Base-by-base conservation (phyloP, 1,140 invertebrate species). In the Holotrichia oblita region DNA sequence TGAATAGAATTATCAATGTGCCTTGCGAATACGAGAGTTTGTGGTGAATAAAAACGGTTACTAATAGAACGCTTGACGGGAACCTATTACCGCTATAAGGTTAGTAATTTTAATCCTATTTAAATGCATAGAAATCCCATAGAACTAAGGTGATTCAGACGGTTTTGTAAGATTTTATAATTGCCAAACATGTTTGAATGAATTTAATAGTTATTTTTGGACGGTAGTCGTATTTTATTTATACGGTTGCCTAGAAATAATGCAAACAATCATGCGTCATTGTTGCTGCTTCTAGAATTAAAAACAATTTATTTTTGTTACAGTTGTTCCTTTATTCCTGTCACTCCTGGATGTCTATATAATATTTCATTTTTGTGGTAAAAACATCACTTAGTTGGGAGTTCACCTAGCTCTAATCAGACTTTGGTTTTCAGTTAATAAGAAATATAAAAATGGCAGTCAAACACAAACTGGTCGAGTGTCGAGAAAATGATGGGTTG, bases 381-480 rank as follows among this genome's bases (percentile, higher is more conserved):
- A 76, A 22, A 22, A 76, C 20, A 64, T 22, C 59, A 64, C 7
- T 22, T 76, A 3, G 1, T 12, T 9, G 8, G 40, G 14, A 12
- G 3, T 0, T 17, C 22, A 3, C 6, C 17, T 9, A 14, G 12
- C 7, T 41, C 20, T 44, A 22, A 48, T 76, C 7, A 55, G 10
- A 22, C 20, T 48, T 48, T 76, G n/a, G 12, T 41, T 73, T 6
- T 64, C n/a, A 73, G 72, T 40, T 73, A 14, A 20, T 10, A 73
- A 17, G 12, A 73, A 76, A 41, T 40, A 76, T n/a, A 22, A 82
- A 78, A 77, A 86, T 86, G 85, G 85, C 85, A 44, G 85, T 86
- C 3, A 86, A 85, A 83, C 84, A 86, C 59, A 84, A 83, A 79
- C 81, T 86, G 17, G 82, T 85, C 4, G 85, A 85, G 24, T 81